Base-by-base conservation (phyloP, 2,797 vertebrate genomes). In the Clamator glandarius region DNA sequence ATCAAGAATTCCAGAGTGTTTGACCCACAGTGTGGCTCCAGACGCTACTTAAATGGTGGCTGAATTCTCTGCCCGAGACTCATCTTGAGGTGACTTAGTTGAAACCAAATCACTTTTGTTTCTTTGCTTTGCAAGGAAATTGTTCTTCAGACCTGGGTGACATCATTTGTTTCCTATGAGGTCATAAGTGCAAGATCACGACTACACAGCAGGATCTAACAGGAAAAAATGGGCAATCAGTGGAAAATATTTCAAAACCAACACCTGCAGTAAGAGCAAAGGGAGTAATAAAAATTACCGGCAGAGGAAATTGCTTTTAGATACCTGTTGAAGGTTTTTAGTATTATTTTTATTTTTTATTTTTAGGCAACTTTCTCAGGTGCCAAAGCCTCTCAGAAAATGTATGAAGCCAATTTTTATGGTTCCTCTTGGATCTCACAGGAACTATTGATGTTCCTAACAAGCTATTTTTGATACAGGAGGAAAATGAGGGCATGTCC, bases 221-320 rank as follows among this genome's bases (percentile, higher is more conserved):
- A 17, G 87, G 91, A 88, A 94, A 93, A 89, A 44, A 42, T 63
- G 91, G 87, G 89, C 93, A 95, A 89, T 85, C 69, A 78, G 61
- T 80, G 80, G 67, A 73, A 95, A 95, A 77, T 57, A n/a, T 50
- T 94, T 96, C 89, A 83, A 80, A 61, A 16, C 64, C 15, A 6
- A 41, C 94, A 95, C 94, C 94, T 94, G 90, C 92, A 93, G 54
- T 35, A 73, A 68, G 77, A 96, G 87, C 87, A 61, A 78, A 87
- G 93, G 94, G 96, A 96, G 84, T 77, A 85, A 91, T 96, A 95
- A 97, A 96, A 96, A 94, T 91, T 84, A 93, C 91, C n/a, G 2
- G 88, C 51, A 28, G 91, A 95, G 89, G 95, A 96, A 95, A 97
- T 97, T 89, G 93, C 89, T 89, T 93, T 44, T 41, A 84, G 85